These are phyloP conservation scores for Tenthredo notha DNA, from an alignment of 2,888 invertebrate genomes.

Conservation along the genomic window DNA sequence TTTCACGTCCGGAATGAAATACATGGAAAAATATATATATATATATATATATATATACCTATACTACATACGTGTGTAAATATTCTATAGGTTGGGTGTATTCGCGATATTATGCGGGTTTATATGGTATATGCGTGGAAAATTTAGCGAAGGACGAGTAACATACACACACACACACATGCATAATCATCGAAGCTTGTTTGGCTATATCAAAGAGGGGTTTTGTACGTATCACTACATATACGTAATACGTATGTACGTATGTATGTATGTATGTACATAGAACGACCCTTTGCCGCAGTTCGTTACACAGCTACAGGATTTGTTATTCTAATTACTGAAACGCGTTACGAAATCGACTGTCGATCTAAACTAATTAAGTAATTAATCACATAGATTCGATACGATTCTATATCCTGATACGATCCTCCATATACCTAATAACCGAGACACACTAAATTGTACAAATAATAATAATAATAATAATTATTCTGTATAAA, in stretches of 20 bases:
- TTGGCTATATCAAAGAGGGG: background rate
- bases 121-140: background rate
- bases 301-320: background rate
- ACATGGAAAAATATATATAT: background rate
- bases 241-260: too few species aligned
- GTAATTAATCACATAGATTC: background rate
- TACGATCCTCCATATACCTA: background rate
- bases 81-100: background rate
- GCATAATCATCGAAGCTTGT: background rate
- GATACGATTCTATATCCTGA: background rate
- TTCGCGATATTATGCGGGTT: background rate
- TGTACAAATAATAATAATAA: too few species aligned
- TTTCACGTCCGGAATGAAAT: background rate
- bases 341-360: background rate
- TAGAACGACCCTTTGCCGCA: background rate
- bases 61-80: background rate
- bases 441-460: too few species aligned
- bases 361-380: background rate
- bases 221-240: background rate
- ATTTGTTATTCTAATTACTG: background rate
- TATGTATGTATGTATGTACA: background rate
- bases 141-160: background rate
- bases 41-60: too few species aligned
- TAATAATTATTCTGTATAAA: too few species aligned
- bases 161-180: background rate